Percentiles rank a stretch among this genome's conserved stretches.
These are phyloP conservation scores for Trisateles emortualis DNA, from an alignment of 2,888 invertebrate genomes.

Conservation along the genomic window DNA sequence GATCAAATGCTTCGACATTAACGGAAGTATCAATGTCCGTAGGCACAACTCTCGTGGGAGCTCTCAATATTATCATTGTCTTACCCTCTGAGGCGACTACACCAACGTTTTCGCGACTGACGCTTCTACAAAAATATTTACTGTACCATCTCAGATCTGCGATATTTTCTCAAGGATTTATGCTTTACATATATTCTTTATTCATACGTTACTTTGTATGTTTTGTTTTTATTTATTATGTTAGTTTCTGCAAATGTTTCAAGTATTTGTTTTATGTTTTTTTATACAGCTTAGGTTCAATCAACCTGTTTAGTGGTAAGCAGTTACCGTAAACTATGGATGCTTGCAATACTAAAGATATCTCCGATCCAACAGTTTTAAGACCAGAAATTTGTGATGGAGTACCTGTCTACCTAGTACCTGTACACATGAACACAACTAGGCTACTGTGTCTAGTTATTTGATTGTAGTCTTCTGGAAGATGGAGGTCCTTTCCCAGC, in stretches of 20 bases:
- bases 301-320: no score
- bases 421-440: no score
- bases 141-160: conserved; percentile 15
- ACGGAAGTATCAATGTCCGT: conserved; percentile 23
- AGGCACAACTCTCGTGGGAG: conserved; percentile 48
- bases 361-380: no score
- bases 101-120: conserved; percentile 33
- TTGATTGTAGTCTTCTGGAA: no score
- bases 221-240: conserved; percentile 10
- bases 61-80: conserved; percentile 63
- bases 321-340: no score
- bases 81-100: conserved; percentile 36
- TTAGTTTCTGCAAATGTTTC: conserved; percentile 1
- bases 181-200: conserved; percentile 22
- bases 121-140: conserved; percentile 34
- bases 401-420: no score
- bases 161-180: conserved; percentile 41
- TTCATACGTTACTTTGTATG: not conserved
- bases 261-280: not conserved
- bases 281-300: no score
- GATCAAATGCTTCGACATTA: conserved; percentile 31
- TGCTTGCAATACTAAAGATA: no score
- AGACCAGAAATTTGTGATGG: no score
- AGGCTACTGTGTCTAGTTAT: no score
- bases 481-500: no score